phyloP scores from a whole-genome alignment of 2,888 invertebrate species.

The Drosophila robusta region DNA sequence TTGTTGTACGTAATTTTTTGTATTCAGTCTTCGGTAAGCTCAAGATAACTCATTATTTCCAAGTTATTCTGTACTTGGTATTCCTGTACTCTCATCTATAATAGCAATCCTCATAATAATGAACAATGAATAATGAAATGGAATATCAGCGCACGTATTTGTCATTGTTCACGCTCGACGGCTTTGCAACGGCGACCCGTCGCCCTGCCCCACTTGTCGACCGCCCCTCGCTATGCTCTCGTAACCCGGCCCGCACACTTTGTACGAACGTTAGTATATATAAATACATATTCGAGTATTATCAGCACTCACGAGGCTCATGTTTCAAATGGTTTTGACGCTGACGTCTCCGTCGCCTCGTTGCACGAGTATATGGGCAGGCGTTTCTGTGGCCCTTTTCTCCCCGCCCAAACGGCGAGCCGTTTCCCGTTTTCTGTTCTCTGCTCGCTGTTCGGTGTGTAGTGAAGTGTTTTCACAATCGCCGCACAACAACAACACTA shows the following conservation, averaged over 20 bases:
- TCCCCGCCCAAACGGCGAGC: not conserved
- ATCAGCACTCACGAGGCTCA: constrained; percentile 76
- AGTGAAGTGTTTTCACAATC: constrained; percentile 67
- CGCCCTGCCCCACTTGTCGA: constrained; percentile 19
- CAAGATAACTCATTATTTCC: too few species aligned
- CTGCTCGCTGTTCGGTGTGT: not conserved
- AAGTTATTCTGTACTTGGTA: too few species aligned
- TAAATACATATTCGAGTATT: constrained; percentile 34
- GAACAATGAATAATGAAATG: constrained; percentile 36
- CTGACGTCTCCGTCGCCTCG: constrained; percentile 15
- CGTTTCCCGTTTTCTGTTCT: not conserved
- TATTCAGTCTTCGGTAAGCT: too few species aligned
- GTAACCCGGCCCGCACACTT: constrained; percentile 29
- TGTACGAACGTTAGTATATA: constrained; percentile 1
- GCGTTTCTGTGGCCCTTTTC: constrained; percentile 26
- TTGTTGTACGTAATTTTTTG: too few species aligned
- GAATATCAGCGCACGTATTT: constrained; percentile 55
- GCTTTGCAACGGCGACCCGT: constrained; percentile 5
- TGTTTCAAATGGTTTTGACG: constrained; percentile 67
- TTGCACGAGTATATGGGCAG: constrained; percentile 38
- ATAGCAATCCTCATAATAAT: constrained; percentile 10
- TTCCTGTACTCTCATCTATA: not conserved
- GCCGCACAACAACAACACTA: constrained; percentile 19
- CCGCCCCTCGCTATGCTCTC: not conserved
- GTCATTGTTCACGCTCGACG: constrained; percentile 48